Conservation (phyloP, 2,888 invertebrate species). For the Lysandra bellargus region DNA sequence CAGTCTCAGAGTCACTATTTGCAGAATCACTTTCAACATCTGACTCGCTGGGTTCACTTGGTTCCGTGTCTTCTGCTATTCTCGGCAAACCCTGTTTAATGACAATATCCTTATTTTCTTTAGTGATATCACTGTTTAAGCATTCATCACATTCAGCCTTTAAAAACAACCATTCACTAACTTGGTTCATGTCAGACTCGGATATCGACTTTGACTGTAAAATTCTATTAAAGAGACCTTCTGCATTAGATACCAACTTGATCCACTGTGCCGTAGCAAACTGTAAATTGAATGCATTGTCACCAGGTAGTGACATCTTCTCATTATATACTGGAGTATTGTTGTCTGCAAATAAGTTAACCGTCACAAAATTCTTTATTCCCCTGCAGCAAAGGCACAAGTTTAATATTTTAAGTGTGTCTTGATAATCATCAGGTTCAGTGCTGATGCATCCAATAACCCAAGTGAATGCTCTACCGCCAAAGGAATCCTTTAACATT, state of each 20-base stretch:
- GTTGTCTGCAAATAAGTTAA: conserved; percentile 85
- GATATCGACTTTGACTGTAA: conserved; percentile 85
- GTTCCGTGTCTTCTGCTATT: conserved; percentile 79
- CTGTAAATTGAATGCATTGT: conserved; percentile 85
- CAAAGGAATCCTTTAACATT: conserved; percentile 86
- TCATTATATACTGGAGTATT: conserved; percentile 79
- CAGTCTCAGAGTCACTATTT: conserved; percentile 81
- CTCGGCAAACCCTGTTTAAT: conserved; percentile 72
- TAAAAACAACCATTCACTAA: conserved; percentile 89
- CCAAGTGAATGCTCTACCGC: conserved; percentile 87
- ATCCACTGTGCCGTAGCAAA: conserved; percentile 92
- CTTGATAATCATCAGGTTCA: conserved; percentile 83
- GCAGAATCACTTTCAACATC: conserved; percentile 82
- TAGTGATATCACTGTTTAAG: conserved; percentile 79
- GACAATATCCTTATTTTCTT: conserved; percentile 66
- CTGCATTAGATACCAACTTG: conserved; percentile 90
- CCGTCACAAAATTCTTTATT: conserved; percentile 85
- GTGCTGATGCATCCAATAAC: conserved; percentile 87
- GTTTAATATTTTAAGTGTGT: conserved; percentile 85
- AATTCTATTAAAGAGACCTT: conserved; percentile 89
- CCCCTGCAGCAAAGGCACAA: conserved; percentile 84
- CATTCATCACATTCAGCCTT: conserved; percentile 95
- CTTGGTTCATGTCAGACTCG: conserved; percentile 86
- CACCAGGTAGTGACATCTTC: conserved; percentile 59
- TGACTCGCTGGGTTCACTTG: conserved; percentile 82